These are phyloP conservation scores for Scaptomyza flava DNA, from an alignment of 2,888 invertebrate genomes.

Conservation along the genomic window DNA sequence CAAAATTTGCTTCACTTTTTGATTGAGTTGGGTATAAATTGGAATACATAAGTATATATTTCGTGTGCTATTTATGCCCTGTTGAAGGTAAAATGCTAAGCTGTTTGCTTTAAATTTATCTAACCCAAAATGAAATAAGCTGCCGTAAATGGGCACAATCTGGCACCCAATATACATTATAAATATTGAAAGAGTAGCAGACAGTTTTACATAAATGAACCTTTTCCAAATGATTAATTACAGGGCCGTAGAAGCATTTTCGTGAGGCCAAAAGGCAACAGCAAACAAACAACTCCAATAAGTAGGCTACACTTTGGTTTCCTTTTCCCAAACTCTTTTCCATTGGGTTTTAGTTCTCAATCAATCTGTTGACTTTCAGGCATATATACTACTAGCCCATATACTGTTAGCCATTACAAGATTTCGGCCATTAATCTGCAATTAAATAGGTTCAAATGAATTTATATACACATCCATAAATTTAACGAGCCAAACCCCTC, in stretches of 20 bases:
- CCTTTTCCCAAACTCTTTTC: too few species aligned
- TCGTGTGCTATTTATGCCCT: too few species aligned
- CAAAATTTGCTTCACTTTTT: not conserved
- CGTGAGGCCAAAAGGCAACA: conserved; percentile 35
- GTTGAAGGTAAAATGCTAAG: conserved; percentile 7
- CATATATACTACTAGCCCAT: not conserved
- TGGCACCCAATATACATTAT: conserved; percentile 61
- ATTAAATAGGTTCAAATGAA: conserved; percentile 77
- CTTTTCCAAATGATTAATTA: conserved; percentile 66
- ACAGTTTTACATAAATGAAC: not conserved
- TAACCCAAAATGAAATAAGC: conserved; percentile 7
- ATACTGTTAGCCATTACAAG: conserved; percentile 58
- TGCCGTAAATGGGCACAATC: conserved; percentile 6
- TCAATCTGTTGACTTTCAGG: conserved; percentile 76
- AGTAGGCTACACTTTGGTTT: conserved; percentile 8
- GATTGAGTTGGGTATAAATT: conserved; percentile 27
- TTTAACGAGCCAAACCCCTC: conserved; percentile 46
- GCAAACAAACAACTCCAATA: conserved; percentile 65
- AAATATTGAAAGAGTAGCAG: conserved; percentile 55
- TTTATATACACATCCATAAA: conserved; percentile 78
- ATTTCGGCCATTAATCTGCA: conserved; percentile 69
- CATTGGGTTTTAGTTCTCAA: conserved; percentile 58
- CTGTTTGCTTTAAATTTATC: conserved; percentile 44
- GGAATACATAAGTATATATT: too few species aligned
- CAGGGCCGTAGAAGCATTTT: conserved; percentile 59